These are phyloP conservation scores for Hippopotamyrus pictus DNA, from an alignment of 2,797 vertebrate species.

Conservation along the genomic window DNA sequence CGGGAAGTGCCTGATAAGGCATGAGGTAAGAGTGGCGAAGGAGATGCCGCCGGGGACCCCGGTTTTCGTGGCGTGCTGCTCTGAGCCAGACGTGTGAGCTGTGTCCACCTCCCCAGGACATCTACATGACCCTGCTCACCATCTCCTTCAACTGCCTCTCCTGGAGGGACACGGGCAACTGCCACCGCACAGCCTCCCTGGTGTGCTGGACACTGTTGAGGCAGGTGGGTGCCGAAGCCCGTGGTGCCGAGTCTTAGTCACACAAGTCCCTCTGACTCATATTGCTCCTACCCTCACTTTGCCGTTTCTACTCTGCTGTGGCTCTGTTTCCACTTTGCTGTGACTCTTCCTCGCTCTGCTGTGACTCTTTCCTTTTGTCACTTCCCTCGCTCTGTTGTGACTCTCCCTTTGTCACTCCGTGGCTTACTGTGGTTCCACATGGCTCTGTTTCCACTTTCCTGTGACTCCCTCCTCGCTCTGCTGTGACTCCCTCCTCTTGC, in stretches of 20 bases:
- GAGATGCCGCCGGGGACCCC: background rate
- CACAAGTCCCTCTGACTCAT: background rate
- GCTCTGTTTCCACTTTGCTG: too few species aligned
- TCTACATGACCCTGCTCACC: slow-evolving; percentile 78
- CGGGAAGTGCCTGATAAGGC: slow-evolving; percentile 81
- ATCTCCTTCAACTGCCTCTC: slow-evolving; percentile 82
- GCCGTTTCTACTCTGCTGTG: background rate
- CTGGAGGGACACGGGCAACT: slow-evolving; percentile 88
- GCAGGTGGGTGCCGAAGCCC: slow-evolving; percentile 63
- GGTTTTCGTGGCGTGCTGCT: background rate
- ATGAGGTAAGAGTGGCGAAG: slow-evolving; percentile 69
- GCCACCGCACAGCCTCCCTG: slow-evolving; percentile 80
- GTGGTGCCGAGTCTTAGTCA: background rate
- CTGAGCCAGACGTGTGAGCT: background rate
- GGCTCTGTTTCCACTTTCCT: background rate
- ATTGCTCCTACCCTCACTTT: background rate
- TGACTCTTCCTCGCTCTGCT: background rate
- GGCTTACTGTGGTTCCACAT: background rate
- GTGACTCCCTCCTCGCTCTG: background rate
- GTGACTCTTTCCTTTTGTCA: background rate
- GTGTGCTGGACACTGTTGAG: slow-evolving; percentile 91
- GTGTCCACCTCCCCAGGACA: slow-evolving; percentile 58
- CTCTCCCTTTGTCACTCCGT: background rate
- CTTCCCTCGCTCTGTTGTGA: background rate
- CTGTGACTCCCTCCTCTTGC: background rate